Percentiles rank a stretch among this genome's conserved stretches.
Conservation (phyloP, 2,888 invertebrate species). For the Sinotaia quadrata region DNA sequence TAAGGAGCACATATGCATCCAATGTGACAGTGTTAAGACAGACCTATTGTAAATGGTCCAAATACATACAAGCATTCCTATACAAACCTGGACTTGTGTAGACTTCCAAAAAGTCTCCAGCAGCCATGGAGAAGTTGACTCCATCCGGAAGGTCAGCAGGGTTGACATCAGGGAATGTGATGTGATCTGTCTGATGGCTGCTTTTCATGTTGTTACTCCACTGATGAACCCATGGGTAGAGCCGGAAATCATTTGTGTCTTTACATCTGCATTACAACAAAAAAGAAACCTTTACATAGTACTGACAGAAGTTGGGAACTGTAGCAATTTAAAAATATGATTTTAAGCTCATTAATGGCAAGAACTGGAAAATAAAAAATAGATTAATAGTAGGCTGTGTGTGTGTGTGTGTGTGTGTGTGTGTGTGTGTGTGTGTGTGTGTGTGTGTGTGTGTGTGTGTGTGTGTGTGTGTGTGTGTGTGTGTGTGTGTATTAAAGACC, state of each 20-base stretch:
- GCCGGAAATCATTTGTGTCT: constrained; percentile 81
- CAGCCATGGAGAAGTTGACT: constrained; percentile 56
- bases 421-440: constrained; percentile 19
- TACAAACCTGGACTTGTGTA: constrained; percentile 52
- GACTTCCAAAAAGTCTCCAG: constrained; percentile 56
- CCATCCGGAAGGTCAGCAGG: constrained; percentile 68
- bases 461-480: neutral
- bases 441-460: neutral
- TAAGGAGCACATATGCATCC: too few relatives aligned
- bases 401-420: constrained; percentile 10
- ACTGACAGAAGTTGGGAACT: too few relatives aligned
- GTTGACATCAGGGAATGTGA: constrained; percentile 84
- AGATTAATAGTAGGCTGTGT: too few relatives aligned
- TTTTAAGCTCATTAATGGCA: too few relatives aligned
- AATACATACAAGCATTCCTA: too few relatives aligned
- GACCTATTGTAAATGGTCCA: too few relatives aligned
- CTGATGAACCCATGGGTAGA: constrained; percentile 97
- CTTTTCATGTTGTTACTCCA: constrained; percentile 89
- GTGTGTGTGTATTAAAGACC: too few relatives aligned
- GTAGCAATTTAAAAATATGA: too few relatives aligned
- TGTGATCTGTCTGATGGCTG: constrained; percentile 84
- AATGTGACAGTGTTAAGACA: too few relatives aligned
- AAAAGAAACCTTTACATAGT: too few relatives aligned
- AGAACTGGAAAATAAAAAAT: too few relatives aligned
- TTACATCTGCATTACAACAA: constrained; percentile 74